These are phyloP conservation scores for Himalopsyche kuldschensis DNA, from an alignment of 2,888 invertebrate species.

Conservation along the genomic window DNA sequence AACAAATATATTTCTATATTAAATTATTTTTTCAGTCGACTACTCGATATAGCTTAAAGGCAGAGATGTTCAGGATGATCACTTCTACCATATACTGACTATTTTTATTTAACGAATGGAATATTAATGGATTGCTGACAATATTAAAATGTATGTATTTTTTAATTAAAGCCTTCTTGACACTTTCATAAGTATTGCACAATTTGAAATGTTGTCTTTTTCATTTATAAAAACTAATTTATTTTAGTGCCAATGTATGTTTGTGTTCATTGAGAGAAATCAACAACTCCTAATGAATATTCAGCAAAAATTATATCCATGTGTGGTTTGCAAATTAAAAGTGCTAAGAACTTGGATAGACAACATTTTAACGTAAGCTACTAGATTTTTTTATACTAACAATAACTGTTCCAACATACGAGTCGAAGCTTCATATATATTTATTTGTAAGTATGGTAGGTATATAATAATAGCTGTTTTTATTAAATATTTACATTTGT, in stretches of 20 bases:
- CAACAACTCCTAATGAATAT: constrained; percentile 29
- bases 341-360: neutral
- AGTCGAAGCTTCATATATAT: too few species aligned
- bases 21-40: too few species aligned
- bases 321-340: neutral
- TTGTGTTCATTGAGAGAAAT: constrained; percentile 16
- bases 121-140: neutral
- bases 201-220: neutral
- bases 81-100: too few species aligned
- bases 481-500: too few species aligned
- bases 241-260: neutral
- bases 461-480: too few species aligned
- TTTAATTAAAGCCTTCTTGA: neutral
- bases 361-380: neutral
- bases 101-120: neutral
- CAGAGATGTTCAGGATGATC: too few species aligned
- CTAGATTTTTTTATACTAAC: neutral
- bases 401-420: too few species aligned
- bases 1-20: too few species aligned
- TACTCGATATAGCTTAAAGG: too few species aligned
- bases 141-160: neutral
- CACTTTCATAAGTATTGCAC: neutral
- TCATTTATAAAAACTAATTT: neutral
- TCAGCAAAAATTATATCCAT: constrained; percentile 11
- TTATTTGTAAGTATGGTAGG: too few species aligned